Conservation (phyloP, 2,888 invertebrate species). For the Nymphalis polychloros region DNA sequence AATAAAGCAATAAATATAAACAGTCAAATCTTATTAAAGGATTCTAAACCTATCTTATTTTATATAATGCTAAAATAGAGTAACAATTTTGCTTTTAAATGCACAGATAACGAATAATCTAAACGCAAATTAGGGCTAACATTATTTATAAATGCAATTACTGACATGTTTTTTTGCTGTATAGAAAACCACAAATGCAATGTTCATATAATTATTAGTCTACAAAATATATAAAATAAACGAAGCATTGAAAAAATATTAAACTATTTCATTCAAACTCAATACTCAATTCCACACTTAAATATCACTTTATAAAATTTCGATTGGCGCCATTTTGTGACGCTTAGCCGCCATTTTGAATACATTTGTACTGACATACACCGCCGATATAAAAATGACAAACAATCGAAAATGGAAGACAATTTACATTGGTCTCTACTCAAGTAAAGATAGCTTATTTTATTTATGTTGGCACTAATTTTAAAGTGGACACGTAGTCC, state of each 20-base stretch:
- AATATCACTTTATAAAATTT: slow-evolving; percentile 10
- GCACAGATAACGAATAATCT: slow-evolving; percentile 9
- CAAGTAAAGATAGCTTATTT: slow-evolving; percentile 30
- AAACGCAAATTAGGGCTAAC: not conserved
- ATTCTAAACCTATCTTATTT: slow-evolving; percentile 49
- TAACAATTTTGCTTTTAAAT: slow-evolving; percentile 24
- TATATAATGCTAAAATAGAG: slow-evolving; percentile 35
- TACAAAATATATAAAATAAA: slow-evolving; percentile 11
- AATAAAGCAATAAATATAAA: slow-evolving; percentile 73
- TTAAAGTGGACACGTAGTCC: slow-evolving; percentile 49
- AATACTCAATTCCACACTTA: slow-evolving; percentile 21
- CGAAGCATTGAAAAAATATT: slow-evolving; percentile 18
- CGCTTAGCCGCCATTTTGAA: slow-evolving; percentile 12
- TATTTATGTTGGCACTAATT: slow-evolving; percentile 65
- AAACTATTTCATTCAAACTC: slow-evolving; percentile 17
- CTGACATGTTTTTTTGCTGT: slow-evolving; percentile 11
- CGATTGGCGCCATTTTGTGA: slow-evolving; percentile 8
- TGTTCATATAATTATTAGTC: not conserved
- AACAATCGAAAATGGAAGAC: slow-evolving; percentile 39
- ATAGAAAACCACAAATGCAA: not conserved
- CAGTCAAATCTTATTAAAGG: slow-evolving; percentile 55
- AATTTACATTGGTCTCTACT: slow-evolving; percentile 35
- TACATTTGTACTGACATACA: slow-evolving; percentile 30
- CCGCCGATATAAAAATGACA: slow-evolving; percentile 4
- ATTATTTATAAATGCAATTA: slow-evolving; percentile 24